Conservation (phyloP, 37 sponge, comb jelly and placozoan genomes). For the Spongilla lacustris region DNA sequence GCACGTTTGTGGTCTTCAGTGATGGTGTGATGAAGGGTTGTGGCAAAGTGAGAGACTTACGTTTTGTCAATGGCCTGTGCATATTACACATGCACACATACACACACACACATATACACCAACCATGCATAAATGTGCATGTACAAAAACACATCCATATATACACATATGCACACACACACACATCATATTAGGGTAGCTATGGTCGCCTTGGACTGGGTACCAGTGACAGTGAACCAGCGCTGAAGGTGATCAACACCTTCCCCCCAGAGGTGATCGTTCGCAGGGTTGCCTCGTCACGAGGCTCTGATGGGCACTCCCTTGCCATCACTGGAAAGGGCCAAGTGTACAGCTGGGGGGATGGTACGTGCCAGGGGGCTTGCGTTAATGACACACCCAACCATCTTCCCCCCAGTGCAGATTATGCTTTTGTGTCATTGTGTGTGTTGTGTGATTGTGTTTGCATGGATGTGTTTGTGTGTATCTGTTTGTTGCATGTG, state of each 20-base stretch:
- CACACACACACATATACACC: not conserved
- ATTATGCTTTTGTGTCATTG: not conserved
- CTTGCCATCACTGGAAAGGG: conserved; percentile 78
- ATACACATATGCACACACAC: not conserved
- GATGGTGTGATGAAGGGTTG: conserved; percentile 84
- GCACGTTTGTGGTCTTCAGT: conserved; percentile 73
- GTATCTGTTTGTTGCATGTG: too few species aligned
- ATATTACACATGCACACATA: too few species aligned
- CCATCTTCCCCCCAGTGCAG: too few species aligned
- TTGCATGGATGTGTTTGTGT: too few species aligned
- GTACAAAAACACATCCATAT: not conserved
- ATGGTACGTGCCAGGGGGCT: conserved; percentile 65
- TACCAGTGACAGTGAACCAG: conserved; percentile 60
- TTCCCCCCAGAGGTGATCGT: conserved; percentile 51
- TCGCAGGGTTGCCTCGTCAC: conserved; percentile 57
- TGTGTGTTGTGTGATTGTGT: not conserved
- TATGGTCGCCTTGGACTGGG: conserved; percentile 87
- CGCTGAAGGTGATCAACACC: conserved; percentile 43
- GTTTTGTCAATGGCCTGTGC: too few species aligned
- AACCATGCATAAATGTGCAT: not conserved
- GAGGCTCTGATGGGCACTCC: conserved; percentile 88
- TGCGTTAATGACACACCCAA: too few species aligned
- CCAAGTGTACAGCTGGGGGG: conserved; percentile 93
- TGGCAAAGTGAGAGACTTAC: conserved; percentile 96
- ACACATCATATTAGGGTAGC: conserved; percentile 51